Base-by-base conservation (phyloP, 2,888 invertebrate genomes). In the Odontocerum albicorne region DNA sequence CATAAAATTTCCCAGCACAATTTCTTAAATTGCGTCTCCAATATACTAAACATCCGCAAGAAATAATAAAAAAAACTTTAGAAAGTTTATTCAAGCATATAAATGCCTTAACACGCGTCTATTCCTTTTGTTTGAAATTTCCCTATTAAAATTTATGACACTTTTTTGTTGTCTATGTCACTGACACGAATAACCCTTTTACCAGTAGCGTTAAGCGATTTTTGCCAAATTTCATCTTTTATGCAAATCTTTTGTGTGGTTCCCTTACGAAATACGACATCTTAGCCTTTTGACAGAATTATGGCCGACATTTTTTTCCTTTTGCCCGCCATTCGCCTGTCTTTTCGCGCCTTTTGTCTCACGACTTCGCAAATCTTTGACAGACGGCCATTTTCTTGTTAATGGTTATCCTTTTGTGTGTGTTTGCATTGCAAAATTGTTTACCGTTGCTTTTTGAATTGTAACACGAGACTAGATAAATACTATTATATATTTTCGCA, bases 201-300 rank as follows among this genome's bases (percentile, higher is more conserved):
- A 39, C 43, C 35, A 21, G 55, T 43, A 49, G 55, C 55, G 32
- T 20, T 44, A 47, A 43, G 43, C 47, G 46, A 57, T 52, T 57
- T 49, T 52, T 53, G 57, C 57, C 47, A 53, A 57, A 52, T 44
- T 49, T 47, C 44, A 33, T 32, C 57, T 52, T 52, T 57, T 52
- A 38, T 57, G 21, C 36, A 6, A 21, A 45, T 31, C 51, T 39
- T 49, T 49, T 49, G 49, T 49, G 22, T 38, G 39, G 39, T 19
- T 36, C 49, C 35, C 49, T 49, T 49, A 31, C 49, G 40, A 49
- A 38, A 49, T 19, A 32, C 8, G 20, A 13, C 31, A 31, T 31
- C 40, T 39, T 40, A 22, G 35, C 13, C 12, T 10, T 12, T 33
- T n/a, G 13, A 33, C 31, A 50, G 50, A 55, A 42, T 19, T 47